Evolutionary conservation across 2,113 vertebrate species (phyloP), one percentile per base, ranked within the genome.

Genomic region (Cynocephalus volans): DNA sequence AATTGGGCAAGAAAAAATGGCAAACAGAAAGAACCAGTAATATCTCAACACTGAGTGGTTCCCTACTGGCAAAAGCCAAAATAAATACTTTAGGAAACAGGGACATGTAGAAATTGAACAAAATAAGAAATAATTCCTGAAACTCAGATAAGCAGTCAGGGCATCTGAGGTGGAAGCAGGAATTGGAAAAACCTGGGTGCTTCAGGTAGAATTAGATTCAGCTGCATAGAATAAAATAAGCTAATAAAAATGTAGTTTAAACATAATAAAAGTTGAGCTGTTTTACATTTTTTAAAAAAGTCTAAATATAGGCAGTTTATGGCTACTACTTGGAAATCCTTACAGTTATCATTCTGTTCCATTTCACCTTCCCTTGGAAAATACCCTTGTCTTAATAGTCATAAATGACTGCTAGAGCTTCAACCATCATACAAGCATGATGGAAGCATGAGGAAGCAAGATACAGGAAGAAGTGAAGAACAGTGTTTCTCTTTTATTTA

Each of bases 41-140:
- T 41, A 77, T 31, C 2, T 9, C 14, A 82, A 62, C 36, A 86
- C 9, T 45, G 17, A 83, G 77, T 89, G 4, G 0, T 76, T 69
- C 24, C 19, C 67, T 73, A 48, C 8, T 92, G 12, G 33, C 3
- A 82, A 86, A 86, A 97, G n/a, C 6, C 18, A 79, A 92, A 70
- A n/a, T 75, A 81, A 85, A 88, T 58, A n/a, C 36, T 33, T 21
- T 50, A 50, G n/a, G 52, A 31, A 81, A 75, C 21, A 73, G 28
- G 26, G 4, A 64, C n/a, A 79, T 79, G 41, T 81, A 62, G 60
- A 88, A 91, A 94, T 28, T 72, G n/a, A 72, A 50, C 28, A 87
- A 83, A 58, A 50, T 88, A 14, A 83, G 17, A 72, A 96, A 81
- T 89, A 58, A 85, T 91, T 73, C 12, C 11, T 33, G 72, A 84